Percentiles rank a stretch among this genome's conserved stretches.
Conservation (phyloP, 1,140 invertebrate genomes). For the Brachionus plicatilis region DNA sequence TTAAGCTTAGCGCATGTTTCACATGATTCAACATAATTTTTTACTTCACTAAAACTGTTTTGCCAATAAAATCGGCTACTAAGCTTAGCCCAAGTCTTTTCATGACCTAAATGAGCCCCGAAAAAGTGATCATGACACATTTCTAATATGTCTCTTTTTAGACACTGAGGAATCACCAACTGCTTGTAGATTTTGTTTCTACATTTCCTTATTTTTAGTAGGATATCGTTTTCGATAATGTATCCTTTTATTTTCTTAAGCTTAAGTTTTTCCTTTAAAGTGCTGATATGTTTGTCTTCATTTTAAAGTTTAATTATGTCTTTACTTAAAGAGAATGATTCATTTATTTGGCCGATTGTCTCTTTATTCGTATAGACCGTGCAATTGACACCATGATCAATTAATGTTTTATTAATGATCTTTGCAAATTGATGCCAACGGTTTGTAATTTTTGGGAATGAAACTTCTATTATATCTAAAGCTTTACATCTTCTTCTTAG, state of each 20-base stretch:
- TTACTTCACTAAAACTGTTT: neutral
- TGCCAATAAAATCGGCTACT: constrained; percentile 25
- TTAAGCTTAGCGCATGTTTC: neutral
- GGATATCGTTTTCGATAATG: neutral
- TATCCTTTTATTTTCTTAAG: neutral
- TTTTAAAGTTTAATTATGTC: neutral
- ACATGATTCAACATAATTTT: neutral
- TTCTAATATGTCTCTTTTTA: neutral
- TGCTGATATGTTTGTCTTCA: neutral
- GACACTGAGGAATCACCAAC: neutral
- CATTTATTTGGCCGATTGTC: too few species aligned
- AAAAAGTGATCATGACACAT: neutral
- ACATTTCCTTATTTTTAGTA: neutral
- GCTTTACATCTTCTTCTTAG: too few species aligned
- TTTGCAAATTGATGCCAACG: too few species aligned
- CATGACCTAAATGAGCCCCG: neutral
- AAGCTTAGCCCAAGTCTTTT: constrained; percentile 13
- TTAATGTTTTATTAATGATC: too few species aligned
- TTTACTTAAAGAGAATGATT: neutral
- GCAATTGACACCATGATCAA: too few species aligned
- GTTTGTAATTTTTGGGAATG: too few species aligned
- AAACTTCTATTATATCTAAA: too few species aligned
- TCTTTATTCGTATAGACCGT: too few species aligned
- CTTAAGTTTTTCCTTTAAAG: neutral
- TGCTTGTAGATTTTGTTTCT: neutral